Percentiles rank a stretch among this genome's conserved stretches.
phyloP scores from a whole-genome alignment of 2,113 vertebrate species.

The Oryzias melastigma region DNA sequence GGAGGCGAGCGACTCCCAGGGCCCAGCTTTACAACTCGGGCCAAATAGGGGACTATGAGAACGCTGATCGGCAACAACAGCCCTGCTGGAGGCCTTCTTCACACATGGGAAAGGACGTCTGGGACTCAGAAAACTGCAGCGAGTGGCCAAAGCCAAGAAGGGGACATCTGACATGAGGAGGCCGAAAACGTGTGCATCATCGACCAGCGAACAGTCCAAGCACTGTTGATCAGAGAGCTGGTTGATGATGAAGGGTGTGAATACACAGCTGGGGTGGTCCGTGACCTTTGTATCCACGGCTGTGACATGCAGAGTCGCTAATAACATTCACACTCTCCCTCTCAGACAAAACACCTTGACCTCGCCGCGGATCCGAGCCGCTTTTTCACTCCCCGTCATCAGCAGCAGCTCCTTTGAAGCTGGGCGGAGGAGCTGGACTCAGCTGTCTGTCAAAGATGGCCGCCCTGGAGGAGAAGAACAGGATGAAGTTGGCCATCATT shows the following conservation, averaged over 20 bases:
- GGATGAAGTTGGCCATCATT: constrained; percentile 6
- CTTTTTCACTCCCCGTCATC: constrained; percentile 12
- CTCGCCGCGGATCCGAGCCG: constrained; percentile 25
- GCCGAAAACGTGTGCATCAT: constrained; percentile 42
- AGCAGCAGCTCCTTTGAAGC: constrained; percentile 27
- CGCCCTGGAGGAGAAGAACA: neutral
- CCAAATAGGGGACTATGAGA: constrained; percentile 64
- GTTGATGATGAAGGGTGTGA: constrained; percentile 60
- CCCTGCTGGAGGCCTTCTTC: constrained; percentile 68
- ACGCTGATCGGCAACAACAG: constrained; percentile 54
- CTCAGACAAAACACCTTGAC: constrained; percentile 49
- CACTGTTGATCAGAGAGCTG: constrained; percentile 47
- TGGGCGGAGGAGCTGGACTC: constrained; percentile 27
- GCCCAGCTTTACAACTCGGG: constrained; percentile 65
- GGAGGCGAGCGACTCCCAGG: constrained; percentile 65
- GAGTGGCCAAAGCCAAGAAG: constrained; percentile 50
- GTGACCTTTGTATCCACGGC: constrained; percentile 67
- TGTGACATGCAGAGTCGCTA: constrained; percentile 59
- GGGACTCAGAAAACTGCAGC: constrained; percentile 52
- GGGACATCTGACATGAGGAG: constrained; percentile 33
- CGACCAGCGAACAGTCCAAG: constrained; percentile 34
- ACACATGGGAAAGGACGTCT: constrained; percentile 72
- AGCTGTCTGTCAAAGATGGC: constrained; percentile 24
- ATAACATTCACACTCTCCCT: constrained; percentile 44
- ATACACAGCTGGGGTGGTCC: constrained; percentile 69